phyloP scores from a whole-genome alignment of 2,797 vertebrate species.

The Sardinella longiceps region DNA sequence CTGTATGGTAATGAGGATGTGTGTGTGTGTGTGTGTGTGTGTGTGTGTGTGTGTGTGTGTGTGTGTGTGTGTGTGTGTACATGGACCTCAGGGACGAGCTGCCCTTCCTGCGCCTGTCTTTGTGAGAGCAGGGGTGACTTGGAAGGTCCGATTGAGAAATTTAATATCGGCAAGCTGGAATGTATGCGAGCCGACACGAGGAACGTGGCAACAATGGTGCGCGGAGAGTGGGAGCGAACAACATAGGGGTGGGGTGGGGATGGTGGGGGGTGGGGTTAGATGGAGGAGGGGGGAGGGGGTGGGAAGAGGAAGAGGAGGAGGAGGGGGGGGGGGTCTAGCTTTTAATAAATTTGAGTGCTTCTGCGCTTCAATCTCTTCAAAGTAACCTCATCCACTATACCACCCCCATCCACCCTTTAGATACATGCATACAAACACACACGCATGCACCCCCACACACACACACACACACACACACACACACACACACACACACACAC shows the following conservation, averaged over 20 bases:
- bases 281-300: conserved; percentile 40
- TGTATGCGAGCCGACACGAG: conserved; percentile 68
- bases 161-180: conserved; percentile 67
- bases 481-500: conserved; percentile 17
- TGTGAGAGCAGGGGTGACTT: conserved; percentile 62
- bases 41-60: conserved; percentile 39
- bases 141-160: conserved; percentile 63
- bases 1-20: conserved; percentile 76
- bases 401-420: conserved; percentile 21
- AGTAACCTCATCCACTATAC: conserved; percentile 51
- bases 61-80: conserved; percentile 44
- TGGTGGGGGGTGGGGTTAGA: conserved; percentile 37
- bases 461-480: neutral
- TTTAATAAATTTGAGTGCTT: conserved; percentile 83
- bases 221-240: conserved; percentile 48
- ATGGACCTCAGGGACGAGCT: conserved; percentile 68
- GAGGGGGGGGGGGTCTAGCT: conserved; percentile 57
- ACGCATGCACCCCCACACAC: neutral
- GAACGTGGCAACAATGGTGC: conserved; percentile 73
- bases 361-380: conserved; percentile 74
- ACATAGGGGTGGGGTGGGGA: conserved; percentile 38
- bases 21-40: conserved; percentile 49
- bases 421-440: conserved; percentile 26
- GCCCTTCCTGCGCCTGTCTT: conserved; percentile 65
- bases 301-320: neutral